Evolutionary conservation across 1,140 invertebrate species (phyloP).

Genomic region (Lepidurus couesii): DNA sequence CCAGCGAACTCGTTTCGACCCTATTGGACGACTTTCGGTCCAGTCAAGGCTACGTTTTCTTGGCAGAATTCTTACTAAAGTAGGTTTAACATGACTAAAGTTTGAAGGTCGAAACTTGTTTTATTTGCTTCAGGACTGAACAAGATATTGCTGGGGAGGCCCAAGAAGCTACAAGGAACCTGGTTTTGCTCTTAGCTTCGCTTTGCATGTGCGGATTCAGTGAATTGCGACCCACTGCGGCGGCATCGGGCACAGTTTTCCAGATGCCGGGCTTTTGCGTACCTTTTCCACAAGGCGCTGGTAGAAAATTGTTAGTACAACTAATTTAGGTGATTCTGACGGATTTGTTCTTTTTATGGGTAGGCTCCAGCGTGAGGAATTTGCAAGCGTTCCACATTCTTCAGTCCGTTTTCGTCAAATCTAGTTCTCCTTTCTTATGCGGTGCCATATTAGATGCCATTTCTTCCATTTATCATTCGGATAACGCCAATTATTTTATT

Average conservation of each 20-base stretch:
- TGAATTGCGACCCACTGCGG: constrained; percentile 59
- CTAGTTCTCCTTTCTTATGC: constrained; percentile 73
- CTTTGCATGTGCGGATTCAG: constrained; percentile 88
- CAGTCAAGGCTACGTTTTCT: constrained; percentile 88
- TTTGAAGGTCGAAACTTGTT: constrained; percentile 34
- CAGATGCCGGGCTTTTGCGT: constrained; percentile 87
- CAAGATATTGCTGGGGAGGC: constrained; percentile 69
- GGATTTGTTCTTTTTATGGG: constrained; percentile 32
- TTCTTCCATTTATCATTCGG: constrained; percentile 92
- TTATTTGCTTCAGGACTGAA: constrained; percentile 55
- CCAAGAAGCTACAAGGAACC: constrained; percentile 81
- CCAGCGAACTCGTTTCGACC: constrained; percentile 90
- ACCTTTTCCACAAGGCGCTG: constrained; percentile 81
- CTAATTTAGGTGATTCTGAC: background rate
- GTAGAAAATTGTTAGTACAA: constrained; percentile 47
- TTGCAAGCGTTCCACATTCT: constrained; percentile 92
- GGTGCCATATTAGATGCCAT: constrained; percentile 91
- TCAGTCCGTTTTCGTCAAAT: constrained; percentile 88
- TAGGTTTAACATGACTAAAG: constrained; percentile 48
- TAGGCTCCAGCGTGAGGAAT: constrained; percentile 74
- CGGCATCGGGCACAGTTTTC: constrained; percentile 77
- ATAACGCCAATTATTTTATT: constrained; percentile 98
- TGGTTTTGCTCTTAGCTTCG: constrained; percentile 87
- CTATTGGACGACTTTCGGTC: constrained; percentile 91
- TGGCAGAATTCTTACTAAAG: constrained; percentile 91